Evolutionary conservation across 2,888 invertebrate genomes (phyloP), one percentile per base, ranked within the genome.

Genomic region (Byasa hedistus): DNA sequence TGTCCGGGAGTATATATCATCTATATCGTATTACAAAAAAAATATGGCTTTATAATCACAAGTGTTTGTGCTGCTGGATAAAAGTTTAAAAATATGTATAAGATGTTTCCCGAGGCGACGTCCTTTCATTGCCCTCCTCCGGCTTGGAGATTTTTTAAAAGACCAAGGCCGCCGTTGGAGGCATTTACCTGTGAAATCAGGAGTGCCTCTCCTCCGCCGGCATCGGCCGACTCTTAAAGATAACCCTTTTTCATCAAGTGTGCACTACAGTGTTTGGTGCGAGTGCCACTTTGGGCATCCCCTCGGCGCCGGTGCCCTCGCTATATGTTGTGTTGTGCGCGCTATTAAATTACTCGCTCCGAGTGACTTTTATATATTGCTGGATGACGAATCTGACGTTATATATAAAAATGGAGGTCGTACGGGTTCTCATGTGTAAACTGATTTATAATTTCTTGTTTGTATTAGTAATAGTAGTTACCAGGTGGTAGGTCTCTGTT

Each of bases 171-270:
- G 63, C 56, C 58, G 36, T 69, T 63, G 36, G 57, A 70, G 70
- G 69, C 68, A 72, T 73, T 71, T 70, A 74, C 74, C 75, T 74
- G 74, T 67, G 69, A 69, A 72, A 72, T 69, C 71, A 68, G 48
- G 61, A 72, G 71, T 61, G 71, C 57, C 71, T 66, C 73, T 73
- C 69, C 57, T 56, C 66, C 70, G 66, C 68, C 69, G 71, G 71
- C 69, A 70, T 73, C 68, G 52, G n/a, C 69, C 62, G 62, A 60
- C 71, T 68, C 70, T 48, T 65, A 71, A 70, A 73, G 71, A 75
- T 75, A 75, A 75, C 73, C 75, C 73, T 72, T 75, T 73, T 73
- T 72, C 69, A 73, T 73, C 71, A 73, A 75, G 73, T 72, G 73
- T 72, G 68, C 69, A 66, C 71, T 74, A 72, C 73, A 75, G 58